Conservation (phyloP, 2,888 invertebrate species). For the Liopterus haemorrhoidalis region DNA sequence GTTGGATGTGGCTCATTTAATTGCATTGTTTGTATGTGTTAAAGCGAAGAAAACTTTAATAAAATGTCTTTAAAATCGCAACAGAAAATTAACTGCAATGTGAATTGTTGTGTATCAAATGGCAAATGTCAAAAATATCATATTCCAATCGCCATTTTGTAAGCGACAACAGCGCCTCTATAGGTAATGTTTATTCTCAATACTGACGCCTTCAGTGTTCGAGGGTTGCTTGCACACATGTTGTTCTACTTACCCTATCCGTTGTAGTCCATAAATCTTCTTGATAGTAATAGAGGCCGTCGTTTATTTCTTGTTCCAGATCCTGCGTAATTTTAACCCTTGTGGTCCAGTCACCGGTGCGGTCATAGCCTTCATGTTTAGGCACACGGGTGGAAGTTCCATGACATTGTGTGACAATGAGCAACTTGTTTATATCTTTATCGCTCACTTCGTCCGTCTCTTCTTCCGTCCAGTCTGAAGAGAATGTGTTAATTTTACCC, state of each 20-base stretch:
- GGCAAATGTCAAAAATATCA: too few relatives aligned
- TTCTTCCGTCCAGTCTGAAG: conserved; percentile 73
- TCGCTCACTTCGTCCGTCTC: conserved; percentile 90
- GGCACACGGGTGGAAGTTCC: conserved; percentile 51
- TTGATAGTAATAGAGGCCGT: conserved; percentile 94
- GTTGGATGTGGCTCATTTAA: too few relatives aligned
- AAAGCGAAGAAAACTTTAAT: too few relatives aligned
- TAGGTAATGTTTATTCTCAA: too few relatives aligned
- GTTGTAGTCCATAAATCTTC: conserved; percentile 81
- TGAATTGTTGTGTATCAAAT: too few relatives aligned
- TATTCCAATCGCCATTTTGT: too few relatives aligned
- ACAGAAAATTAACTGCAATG: too few relatives aligned
- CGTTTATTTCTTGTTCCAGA: conserved; percentile 90
- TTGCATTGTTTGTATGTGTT: too few relatives aligned
- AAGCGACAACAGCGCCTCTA: too few relatives aligned
- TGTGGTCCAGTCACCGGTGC: conserved; percentile 83
- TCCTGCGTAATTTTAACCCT: conserved; percentile 93
- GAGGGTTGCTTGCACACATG: not conserved
- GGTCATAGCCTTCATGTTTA: conserved; percentile 85
- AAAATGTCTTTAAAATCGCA: too few relatives aligned
- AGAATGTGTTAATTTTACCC: conserved; percentile 76
- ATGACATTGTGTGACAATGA: conserved; percentile 96
- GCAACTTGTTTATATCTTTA: conserved; percentile 83
- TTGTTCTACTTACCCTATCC: conserved; percentile 48
- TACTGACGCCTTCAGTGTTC: not conserved